A percentile compares a stretch with the other conserved stretches of the same genome.
phyloP scores from a whole-genome alignment of 2,113 vertebrate species.

The Forbesichthys agassizii region DNA sequence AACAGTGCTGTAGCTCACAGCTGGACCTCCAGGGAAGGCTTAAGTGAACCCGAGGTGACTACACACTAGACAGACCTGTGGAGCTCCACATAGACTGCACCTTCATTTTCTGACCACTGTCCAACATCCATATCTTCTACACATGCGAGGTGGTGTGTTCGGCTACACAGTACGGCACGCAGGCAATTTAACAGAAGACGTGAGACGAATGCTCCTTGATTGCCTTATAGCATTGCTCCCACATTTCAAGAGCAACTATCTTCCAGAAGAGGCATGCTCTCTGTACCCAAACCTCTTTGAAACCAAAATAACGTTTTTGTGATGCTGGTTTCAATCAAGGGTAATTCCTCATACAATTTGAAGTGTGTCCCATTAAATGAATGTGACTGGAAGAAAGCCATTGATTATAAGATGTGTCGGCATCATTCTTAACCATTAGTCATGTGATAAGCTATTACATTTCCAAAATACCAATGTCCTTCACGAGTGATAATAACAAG shows the following conservation, averaged over 20 bases:
- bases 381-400: too few relatives aligned
- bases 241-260: too few relatives aligned
- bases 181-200: neutral
- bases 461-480: neutral
- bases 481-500: neutral
- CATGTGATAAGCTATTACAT: neutral
- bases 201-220: too few relatives aligned
- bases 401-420: neutral
- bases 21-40: conserved; percentile 32
- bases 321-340: too few relatives aligned
- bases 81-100: conserved; percentile 10
- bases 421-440: neutral
- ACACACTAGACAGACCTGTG: conserved; percentile 29
- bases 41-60: conserved; percentile 27
- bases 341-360: too few relatives aligned
- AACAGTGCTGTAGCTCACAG: conserved; percentile 14
- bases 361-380: too few relatives aligned
- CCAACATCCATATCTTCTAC: neutral
- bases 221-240: too few relatives aligned
- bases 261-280: too few relatives aligned
- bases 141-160: neutral
- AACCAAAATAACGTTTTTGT: too few relatives aligned
- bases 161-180: neutral
- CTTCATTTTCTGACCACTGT: neutral
- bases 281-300: too few relatives aligned